Evolutionary conservation across 2,888 invertebrate genomes (phyloP), one percentile per base, ranked within the genome.

Genomic region (Aphidoletes aphidimyza): DNA sequence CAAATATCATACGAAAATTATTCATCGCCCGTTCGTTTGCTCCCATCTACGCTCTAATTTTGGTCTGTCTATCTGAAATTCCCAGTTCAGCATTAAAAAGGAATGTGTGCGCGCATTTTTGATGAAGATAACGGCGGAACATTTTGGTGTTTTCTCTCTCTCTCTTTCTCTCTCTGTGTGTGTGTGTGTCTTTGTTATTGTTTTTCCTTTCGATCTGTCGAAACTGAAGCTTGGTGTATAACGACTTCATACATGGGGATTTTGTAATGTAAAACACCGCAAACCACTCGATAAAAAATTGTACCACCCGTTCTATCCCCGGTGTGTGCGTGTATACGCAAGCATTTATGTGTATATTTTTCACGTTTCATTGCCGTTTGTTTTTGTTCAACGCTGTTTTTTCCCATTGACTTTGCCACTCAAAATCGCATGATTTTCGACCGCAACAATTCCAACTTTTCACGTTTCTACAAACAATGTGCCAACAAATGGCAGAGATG

Each of bases 71-170:
- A 54, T 54, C 54, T 54, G 22, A 3, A 54, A 54, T 54, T 54
- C 54, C 54, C 54, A 54, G 26, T 22, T 54, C 54, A 54, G 54
- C 26, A 54, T 54, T 54, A 54, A 54, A 54, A 26, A 22, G 54
- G 54, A 26, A 54, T 54, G 54, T 54, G 54, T 54, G 26, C 54
- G 54, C 54, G 54, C 54, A 54, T 54, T 54, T 54, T 54, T 54
- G 54, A 54, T 54, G 54, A 54, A 54, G 54, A 54, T 54, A 54
- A 26, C 26, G 26, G 49, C 17, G n/a, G 54, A 54, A 54, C 54
- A 54, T 54, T 54, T 26, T 19, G 17, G 22, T 26, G n/a, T 26
- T 3, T 3, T 54, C 6, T 54, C 11, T 54, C 11, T 54, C 26
- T 54, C 54, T 54, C 54, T 42, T 11, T 42, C 42, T 42, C 42